Conservation (phyloP, 2,113 vertebrate species). For the Bombycilla garrulus region DNA sequence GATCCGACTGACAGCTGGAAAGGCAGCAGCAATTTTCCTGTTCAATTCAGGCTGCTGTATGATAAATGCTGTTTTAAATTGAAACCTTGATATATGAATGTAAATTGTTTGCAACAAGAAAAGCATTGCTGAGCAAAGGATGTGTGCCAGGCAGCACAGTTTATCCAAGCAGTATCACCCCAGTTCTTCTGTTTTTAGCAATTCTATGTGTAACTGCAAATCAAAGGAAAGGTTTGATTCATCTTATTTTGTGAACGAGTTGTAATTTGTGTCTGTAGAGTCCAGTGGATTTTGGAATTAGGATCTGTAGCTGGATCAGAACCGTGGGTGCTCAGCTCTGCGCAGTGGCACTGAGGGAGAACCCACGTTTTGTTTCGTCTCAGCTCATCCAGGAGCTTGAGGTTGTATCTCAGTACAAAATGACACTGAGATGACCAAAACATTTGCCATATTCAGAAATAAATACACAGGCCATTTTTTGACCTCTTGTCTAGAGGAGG, state of each 20-base stretch:
- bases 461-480: neutral
- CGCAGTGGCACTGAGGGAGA: rapidly evolving
- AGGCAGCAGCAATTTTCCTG: neutral
- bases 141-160: rapidly evolving
- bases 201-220: neutral
- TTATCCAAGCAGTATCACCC: neutral
- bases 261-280: neutral
- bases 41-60: neutral
- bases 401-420: neutral
- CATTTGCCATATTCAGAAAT: neutral
- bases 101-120: neutral
- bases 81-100: neutral
- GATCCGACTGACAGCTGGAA: slow-evolving; percentile 3
- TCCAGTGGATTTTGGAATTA: neutral
- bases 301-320: neutral
- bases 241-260: neutral
- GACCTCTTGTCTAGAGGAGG: neutral
- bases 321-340: rapidly evolving
- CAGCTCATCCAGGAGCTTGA: neutral
- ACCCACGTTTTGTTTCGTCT: neutral
- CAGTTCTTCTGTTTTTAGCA: neutral
- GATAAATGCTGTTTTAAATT: neutral
- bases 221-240: neutral
- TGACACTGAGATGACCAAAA: neutral
- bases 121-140: neutral